Base-by-base conservation (phyloP, 2,797 vertebrate species). In the Xenopus petersii region DNA sequence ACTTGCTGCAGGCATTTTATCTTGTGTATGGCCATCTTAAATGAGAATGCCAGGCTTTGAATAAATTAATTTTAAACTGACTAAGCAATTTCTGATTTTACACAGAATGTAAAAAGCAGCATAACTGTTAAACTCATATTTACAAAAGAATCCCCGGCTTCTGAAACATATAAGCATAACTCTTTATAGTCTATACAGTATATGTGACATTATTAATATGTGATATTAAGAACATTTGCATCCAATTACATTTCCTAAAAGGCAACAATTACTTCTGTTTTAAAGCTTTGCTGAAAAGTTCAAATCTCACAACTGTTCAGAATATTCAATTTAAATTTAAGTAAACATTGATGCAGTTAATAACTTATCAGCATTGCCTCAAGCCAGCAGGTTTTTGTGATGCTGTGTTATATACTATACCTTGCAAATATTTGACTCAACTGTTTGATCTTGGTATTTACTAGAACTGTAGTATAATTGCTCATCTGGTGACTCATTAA, bases 401-500 rank as follows among this genome's bases (percentile, higher is more conserved):
- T 84, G 80, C 83, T 83, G 77, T 75, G 81, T 73, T 61, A 81
- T 85, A 70, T 85, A 30, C 1, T 30, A 80, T 83, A 85, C 82
- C 81, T 89, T 87, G 84, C 82, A 82, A 81, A 88, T 86, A 84
- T 88, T 82, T 88, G 81, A 87, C 87, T 84, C 85, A 82, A 73
- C 77, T 75, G 82, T 89, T 86, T 89, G 87, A 90, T 89, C 88
- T 86, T 16, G 83, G 89, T 87, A 88, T 91, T 90, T 91, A 88
- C 82, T 83, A 87, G 83, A 90, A 86, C 83, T 81, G 82, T 86
- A 88, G 86, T 82, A 83, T 91, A 92, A 92, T 92, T 91, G 88
- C 86, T 85, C 88, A 89, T 89, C 86, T 88, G 85, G 88, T 89
- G 87, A 89, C 88, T 89, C 56, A 0, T 87, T 91, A 91, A 89